Conservation (phyloP, 2,113 vertebrate species). For the Asarcornis scutulata region DNA sequence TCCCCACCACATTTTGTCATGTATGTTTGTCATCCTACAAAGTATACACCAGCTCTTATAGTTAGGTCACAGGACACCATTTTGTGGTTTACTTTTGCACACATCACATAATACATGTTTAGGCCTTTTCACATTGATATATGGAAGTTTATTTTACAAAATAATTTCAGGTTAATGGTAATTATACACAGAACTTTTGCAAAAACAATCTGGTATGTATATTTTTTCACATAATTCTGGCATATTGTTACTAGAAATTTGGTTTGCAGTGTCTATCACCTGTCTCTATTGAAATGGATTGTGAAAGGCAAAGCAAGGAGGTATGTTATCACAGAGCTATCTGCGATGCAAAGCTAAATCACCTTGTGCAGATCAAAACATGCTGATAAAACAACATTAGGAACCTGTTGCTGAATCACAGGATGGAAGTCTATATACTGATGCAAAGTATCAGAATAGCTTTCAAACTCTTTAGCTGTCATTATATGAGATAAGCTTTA, state of each 20-base stretch:
- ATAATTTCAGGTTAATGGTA: background rate
- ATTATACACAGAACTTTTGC: background rate
- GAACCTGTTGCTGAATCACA: background rate
- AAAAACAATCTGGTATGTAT: background rate
- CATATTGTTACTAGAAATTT: background rate
- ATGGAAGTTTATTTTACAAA: background rate
- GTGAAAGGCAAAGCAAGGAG: background rate
- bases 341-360: background rate
- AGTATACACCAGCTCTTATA: background rate
- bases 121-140: background rate
- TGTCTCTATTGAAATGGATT: background rate
- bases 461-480: background rate
- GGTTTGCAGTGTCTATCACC: background rate
- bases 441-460: background rate
- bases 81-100: background rate
- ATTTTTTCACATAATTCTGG: background rate
- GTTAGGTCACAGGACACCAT: background rate
- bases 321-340: background rate
- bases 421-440: background rate
- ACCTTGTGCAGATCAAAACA: background rate
- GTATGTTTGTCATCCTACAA: background rate
- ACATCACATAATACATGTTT: background rate
- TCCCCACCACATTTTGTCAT: background rate
- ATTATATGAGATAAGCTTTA: background rate
- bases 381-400: background rate